Evolutionary conservation across 2,113 vertebrate genomes (phyloP), one percentile per base, ranked within the genome.

Genomic region (Pelmatolapia mariae): DNA sequence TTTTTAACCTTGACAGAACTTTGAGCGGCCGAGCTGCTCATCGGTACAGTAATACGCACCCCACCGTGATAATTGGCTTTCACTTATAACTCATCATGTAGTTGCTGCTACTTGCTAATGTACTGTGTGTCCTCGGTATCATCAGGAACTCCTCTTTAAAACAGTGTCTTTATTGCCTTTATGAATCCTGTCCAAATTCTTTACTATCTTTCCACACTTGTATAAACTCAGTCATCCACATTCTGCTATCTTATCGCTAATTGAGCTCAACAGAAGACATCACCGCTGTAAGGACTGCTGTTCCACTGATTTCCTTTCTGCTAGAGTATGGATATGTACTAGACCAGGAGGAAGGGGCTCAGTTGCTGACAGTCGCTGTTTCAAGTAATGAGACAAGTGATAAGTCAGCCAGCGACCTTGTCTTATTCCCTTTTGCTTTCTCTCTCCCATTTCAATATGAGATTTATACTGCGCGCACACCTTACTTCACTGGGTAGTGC

Each of bases 361-460:
- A 66, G 76, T 43, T 92, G 92, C 93, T 92, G 93, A 92, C 93
- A 87, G 90, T 84, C 61, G 68, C 87, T 90, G 84, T 93, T 95
- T 94, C 86, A 84, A 89, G 83, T 95, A 90, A 93, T 93, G 89
- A 92, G 94, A 93, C 93, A 80, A 90, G 90, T 91, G 90, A 93
- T 91, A 94, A 93, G 90, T 92, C 92, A 92, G 91, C 93, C 71
- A 59, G 89, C 87, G 86, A 92, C 92, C 90, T 93, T 89, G 88
- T 90, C 89, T 89, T 84, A 85, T 79, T 93, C 89, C 86, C 87
- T 92, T 91, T 90, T 88, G 81, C 87, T 83, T 85, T 81, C 78
- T 40, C 86, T 78, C 86, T 90, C 83, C 87, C 66, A 31, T 91
- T 93, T 92, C 86, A 92, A 89, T 92, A 68, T 54, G 31, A 87